Percentiles rank a stretch among this genome's conserved stretches.
Conservation (phyloP, 2,113 vertebrate species). For the Taxidea taxus region DNA sequence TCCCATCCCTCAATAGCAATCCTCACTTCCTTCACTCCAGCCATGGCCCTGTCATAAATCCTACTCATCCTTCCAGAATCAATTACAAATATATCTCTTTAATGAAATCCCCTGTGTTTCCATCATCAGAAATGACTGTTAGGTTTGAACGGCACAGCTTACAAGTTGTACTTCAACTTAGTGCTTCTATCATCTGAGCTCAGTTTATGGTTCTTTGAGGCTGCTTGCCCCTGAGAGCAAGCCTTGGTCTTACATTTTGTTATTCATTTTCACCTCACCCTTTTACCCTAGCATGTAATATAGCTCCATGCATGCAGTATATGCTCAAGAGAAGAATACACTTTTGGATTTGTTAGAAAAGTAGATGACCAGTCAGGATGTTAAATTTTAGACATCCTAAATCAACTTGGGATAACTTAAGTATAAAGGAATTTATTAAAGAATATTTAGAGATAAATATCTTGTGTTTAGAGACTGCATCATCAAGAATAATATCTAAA, state of each 20-base stretch:
- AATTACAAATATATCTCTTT: neutral
- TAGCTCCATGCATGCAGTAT: neutral
- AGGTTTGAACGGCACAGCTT: neutral
- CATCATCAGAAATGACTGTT: neutral
- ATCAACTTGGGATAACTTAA: neutral
- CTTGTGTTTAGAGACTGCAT: neutral
- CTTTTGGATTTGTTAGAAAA: neutral
- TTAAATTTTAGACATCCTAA: neutral
- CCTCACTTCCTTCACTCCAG: neutral
- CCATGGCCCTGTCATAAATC: neutral
- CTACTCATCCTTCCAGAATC: neutral
- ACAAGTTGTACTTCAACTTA: neutral
- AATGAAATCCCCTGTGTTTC: neutral
- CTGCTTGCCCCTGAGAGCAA: neutral
- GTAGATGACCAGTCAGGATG: neutral
- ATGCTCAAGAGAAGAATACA: neutral
- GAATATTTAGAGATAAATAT: neutral
- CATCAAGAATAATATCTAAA: neutral
- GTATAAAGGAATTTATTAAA: neutral
- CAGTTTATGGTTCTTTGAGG: neutral
- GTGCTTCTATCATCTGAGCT: neutral
- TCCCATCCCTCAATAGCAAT: neutral
- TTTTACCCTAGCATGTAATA: neutral
- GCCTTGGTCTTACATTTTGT: neutral
- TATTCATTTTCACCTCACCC: accelerated